Base-by-base conservation (phyloP, 2,888 invertebrate species). In the Catocala sponsa region DNA sequence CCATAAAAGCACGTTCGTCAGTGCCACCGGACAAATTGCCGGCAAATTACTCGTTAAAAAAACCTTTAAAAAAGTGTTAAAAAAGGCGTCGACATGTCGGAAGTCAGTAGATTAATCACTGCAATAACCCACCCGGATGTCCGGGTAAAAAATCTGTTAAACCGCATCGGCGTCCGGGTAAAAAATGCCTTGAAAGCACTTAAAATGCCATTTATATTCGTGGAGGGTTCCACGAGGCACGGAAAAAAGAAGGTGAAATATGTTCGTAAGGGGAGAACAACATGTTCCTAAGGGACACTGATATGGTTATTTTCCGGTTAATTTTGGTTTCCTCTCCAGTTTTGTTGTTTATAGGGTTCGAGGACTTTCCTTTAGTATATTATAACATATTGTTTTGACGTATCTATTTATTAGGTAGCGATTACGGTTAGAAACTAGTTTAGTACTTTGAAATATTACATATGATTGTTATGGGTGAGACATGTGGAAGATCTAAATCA, bases 81-180 rank as follows among this genome's bases (percentile, higher is more conserved):
- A 38, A 38, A 38, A 38, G 35, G 35, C 35, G 35, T 65, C 65
- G 63, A 75, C 75, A 74, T 66, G 60, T 70, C 63, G 66, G 65
- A 68, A 74, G 76, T 74, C 81, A 85, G 76, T 84, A 84, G 85
- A 87, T 88, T 88, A 88, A 88, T 87, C 86, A 83, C 80, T 71
- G 77, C 80, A 80, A 84, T 84, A 82, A 77, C 76, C 79, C 73
- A 49, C 61, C 75, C 79, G 83, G 82, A 82, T 80, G 72, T 81
- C 82, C 83, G 82, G 83, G 72, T 55, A 83, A 86, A 89, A 89
- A 91, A 90, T 89, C 88, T 90, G 90, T 88, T 90, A 85, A 82
- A 68, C 86, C 81, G 65, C 80, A 77, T 0, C 13, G 61, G 68
- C 65, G 70, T 58, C 70, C 70, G 80, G 78, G 76, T 64, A 80